Percentiles rank a stretch among this genome's conserved stretches.
These are phyloP conservation scores for Polyommatus icarus DNA, from an alignment of 2,888 invertebrate species.

Conservation along the genomic window DNA sequence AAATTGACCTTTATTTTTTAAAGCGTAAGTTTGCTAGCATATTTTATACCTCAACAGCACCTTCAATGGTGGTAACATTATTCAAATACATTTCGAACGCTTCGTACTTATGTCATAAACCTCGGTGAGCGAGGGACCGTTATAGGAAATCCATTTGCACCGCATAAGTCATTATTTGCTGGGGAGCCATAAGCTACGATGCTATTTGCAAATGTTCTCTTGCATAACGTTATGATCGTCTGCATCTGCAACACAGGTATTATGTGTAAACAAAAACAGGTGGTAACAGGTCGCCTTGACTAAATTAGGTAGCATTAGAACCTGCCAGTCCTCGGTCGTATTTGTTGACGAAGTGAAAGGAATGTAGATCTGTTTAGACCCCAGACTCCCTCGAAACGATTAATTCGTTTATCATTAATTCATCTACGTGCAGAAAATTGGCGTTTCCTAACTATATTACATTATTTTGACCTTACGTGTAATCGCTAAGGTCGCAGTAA, in stretches of 20 bases:
- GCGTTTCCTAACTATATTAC: conserved; percentile 44
- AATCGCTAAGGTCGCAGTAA: conserved; percentile 46
- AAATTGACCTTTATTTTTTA: conserved; percentile 18
- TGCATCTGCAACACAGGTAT: conserved; percentile 1
- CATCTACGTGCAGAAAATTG: conserved; percentile 40
- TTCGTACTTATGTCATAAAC: conserved; percentile 38
- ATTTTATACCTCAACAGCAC: conserved; percentile 10
- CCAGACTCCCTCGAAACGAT: not conserved
- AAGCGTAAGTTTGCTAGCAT: not conserved
- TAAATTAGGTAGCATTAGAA: conserved; percentile 47
- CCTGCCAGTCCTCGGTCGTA: conserved; percentile 52
- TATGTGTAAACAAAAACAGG: conserved; percentile 40
- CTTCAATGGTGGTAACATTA: not conserved
- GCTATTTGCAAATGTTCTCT: conserved; percentile 63
- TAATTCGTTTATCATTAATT: conserved; percentile 17
- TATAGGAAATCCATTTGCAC: conserved; percentile 67
- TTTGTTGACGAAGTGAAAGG: conserved; percentile 57
- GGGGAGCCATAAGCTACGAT: conserved; percentile 58
- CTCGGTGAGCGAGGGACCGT: conserved; percentile 50
- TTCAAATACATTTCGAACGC: conserved; percentile 33
- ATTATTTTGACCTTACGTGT: conserved; percentile 48
- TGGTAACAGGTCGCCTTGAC: conserved; percentile 51
- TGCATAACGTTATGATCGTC: conserved; percentile 47
- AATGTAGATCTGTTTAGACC: conserved; percentile 34
- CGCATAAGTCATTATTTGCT: conserved; percentile 58